phyloP scores from a whole-genome alignment of 2,888 invertebrate genomes.

The Tenthredo notha region DNA sequence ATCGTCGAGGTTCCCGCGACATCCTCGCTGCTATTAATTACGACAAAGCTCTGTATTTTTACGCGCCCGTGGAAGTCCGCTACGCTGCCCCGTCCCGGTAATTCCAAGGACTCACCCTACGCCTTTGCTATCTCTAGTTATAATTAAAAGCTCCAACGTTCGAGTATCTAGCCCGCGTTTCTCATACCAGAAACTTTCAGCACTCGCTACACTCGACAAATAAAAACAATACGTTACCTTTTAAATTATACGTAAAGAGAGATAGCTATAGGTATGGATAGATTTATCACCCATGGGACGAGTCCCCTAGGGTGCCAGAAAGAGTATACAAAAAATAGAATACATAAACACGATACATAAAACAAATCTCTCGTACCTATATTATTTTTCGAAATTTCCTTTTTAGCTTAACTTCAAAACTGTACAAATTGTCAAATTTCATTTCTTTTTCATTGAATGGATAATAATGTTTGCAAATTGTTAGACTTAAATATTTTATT shows the following conservation, averaged over 20 bases:
- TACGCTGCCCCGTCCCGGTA: constrained; percentile 19
- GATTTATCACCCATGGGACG: not conserved
- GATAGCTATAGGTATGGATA: not conserved
- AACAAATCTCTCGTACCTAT: not conserved
- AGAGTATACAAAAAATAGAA: not conserved
- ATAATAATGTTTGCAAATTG: not conserved
- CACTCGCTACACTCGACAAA: not conserved
- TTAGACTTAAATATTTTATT: not conserved
- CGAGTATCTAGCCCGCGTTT: constrained; percentile 9
- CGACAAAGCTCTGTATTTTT: constrained; percentile 44
- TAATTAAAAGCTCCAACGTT: constrained; percentile 41
- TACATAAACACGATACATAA: not conserved
- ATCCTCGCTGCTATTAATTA: constrained; percentile 50
- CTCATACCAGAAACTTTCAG: not conserved
- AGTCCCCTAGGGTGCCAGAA: not conserved
- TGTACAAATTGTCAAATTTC: not conserved
- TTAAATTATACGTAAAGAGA: not conserved
- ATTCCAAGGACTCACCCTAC: constrained; percentile 30
- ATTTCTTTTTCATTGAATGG: not conserved
- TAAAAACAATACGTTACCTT: not conserved
- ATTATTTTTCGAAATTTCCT: not conserved
- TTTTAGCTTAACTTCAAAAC: not conserved
- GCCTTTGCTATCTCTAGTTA: constrained; percentile 20
- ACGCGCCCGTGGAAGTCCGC: constrained; percentile 45
- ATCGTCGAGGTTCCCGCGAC: constrained; percentile 49